Base-by-base conservation (phyloP, 2,113 vertebrate species). In the Ictalurus furcatus region DNA sequence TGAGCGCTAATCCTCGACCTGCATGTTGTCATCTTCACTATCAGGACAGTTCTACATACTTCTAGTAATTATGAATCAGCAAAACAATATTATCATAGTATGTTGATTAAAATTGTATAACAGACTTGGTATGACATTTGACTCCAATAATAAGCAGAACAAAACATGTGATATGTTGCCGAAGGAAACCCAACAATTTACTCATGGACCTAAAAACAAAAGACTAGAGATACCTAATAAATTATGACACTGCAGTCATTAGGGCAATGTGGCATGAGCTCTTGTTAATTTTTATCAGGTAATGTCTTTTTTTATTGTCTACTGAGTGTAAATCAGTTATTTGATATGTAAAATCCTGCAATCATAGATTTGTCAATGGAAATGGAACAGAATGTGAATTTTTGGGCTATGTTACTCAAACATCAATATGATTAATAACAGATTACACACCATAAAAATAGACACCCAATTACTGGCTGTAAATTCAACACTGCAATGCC, bases 401-500 rank as follows among this genome's bases (percentile, higher is more conserved):
- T 94, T 93, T 94, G 91, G 92, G 90, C 93, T 94, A 94, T 94
- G 95, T 96, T 95, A 94, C 93, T 89, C 90, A 95, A 94, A 93
- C 93, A 96, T 94, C 95, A 96, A 93, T 92, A 93, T 95, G 94
- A 96, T 95, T 95, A 95, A 95, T 95, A 93, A 93, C 92, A 90
- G 94, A 94, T 95, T 94, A 93, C 94, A 94, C 93, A 90, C 94
- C 94, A 94, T 95, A 94, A 95, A 95, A 95, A 95, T 94, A 95
- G 94, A 93, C 93, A 93, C 87, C 89, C 94, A 94, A 96, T 96
- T 96, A 96, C 92, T 88, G 94, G 85, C 37, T 78, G 94, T 95
- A 95, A 95, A 96, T 96, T 94, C 92, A 92, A 93, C 79, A 91
- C 93, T 90, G 92, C 91, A 93, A 93, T 94, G 90, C 94, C 94